Base-by-base conservation (phyloP, 2,888 invertebrate genomes). In the Gari tellinella region DNA sequence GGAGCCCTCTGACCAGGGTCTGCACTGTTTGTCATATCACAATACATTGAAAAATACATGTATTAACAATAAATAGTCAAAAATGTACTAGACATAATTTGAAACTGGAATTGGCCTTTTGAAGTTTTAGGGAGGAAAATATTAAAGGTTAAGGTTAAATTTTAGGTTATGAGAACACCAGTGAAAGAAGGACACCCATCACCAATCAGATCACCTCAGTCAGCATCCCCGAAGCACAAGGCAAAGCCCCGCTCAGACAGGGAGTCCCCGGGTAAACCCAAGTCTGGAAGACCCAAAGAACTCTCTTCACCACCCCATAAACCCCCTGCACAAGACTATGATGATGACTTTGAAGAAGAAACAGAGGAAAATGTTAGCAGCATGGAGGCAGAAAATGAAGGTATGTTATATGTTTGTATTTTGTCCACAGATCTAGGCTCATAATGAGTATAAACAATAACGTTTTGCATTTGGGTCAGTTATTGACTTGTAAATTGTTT, bases 311-410 rank as follows among this genome's bases (percentile, higher is more conserved):
- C 65, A 1, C 43, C 48, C 14, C 58, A 26, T 14, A 23, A 23
- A n/a, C 58, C 52, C 21, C 45, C 62, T 7, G 68, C 45, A 2
- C 48, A 57, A 37, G 81, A 82, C 8, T 86, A 88, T 63, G 80
- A 80, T n/a, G 87, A 88, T 56, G 81, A 82, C 45, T 86, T 86
- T 76, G 85, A 87, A 46, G 82, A 79, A 37, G 82, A 68, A 40
- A 87, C 87, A 1, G 83, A 86, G 49, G 85, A 87, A 56, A 80
- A 86, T 62, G 72, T 84, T 21, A 83, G 81, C 68, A 88, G 87
- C 64, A 53, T 88, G 17, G 81, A 80, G 23, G 86, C 84, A 23
- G 79, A 79, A 17, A 81, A 57, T 48, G 55, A 79, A 73, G 58
- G 61, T 51, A 41, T 25, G 52, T 23, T 45, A 14, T 15, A 10